These are phyloP conservation scores for Nephrocerus scutellatus DNA, from an alignment of 2,888 invertebrate genomes.

Conservation along the genomic window DNA sequence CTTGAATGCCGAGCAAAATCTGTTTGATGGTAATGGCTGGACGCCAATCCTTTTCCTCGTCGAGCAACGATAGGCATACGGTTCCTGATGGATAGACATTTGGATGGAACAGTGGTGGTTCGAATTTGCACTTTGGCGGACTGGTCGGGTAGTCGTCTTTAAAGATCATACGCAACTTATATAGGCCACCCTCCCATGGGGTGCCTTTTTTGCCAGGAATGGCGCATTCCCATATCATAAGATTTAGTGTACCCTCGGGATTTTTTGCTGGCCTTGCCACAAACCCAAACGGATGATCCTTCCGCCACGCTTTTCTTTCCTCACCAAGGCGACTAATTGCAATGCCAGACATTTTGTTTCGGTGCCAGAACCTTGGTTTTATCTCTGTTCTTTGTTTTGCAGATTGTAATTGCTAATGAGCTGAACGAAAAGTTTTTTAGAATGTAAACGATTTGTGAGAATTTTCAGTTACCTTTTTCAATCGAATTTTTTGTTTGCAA, in stretches of 20 bases:
- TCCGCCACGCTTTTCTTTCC: conserved; percentile 98
- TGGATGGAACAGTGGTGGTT: conserved; percentile 97
- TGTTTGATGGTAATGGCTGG: conserved; percentile 99
- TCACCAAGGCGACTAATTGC: conserved; percentile 92
- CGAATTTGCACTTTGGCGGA: conserved; percentile 99
- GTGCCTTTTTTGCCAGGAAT: conserved; percentile 98
- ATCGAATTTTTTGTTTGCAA: no score
- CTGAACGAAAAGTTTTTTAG: no score
- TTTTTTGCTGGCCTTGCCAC: conserved; percentile 94
- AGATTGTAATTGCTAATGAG: no score
- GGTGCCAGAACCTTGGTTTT: no score
- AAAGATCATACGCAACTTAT: conserved; percentile 96
- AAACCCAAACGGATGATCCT: conserved; percentile 98
- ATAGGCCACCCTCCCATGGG: conserved; percentile 96
- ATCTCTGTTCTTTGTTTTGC: no score
- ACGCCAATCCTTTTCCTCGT: conserved; percentile 98
- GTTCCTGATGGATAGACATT: conserved; percentile 80
- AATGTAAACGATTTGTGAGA: no score
- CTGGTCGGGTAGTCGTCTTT: conserved; percentile 99
- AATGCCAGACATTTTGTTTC: conserved; percentile 86
- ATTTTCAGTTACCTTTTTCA: no score
- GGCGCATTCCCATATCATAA: conserved; percentile 99
- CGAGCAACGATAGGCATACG: conserved; percentile 89
- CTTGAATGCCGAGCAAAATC: conserved; percentile 94
- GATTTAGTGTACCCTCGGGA: conserved; percentile 88